These are phyloP conservation scores for Shargacucullia verbasci DNA, from an alignment of 2,888 invertebrate genomes.

Conservation along the genomic window DNA sequence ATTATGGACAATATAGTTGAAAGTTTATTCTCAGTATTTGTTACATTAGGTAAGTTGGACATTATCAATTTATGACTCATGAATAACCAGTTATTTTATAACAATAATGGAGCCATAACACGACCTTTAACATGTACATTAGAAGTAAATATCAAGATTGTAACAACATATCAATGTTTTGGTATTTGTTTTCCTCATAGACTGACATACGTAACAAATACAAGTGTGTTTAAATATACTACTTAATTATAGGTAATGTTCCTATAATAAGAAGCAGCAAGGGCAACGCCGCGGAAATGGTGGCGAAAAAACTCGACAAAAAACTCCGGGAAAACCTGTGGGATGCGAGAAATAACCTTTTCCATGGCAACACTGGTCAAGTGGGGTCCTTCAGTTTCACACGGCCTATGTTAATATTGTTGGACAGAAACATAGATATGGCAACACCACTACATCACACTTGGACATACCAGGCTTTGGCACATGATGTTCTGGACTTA, in stretches of 20 bases:
- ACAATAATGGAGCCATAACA: not conserved
- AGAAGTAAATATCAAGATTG: not conserved
- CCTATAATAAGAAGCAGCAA: slow-evolving; percentile 97
- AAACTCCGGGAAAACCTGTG: slow-evolving; percentile 98
- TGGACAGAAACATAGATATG: slow-evolving; percentile 98
- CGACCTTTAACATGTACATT: not conserved
- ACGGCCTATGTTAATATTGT: slow-evolving; percentile 96
- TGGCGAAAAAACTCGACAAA: slow-evolving; percentile 98
- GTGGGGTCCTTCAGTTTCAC: slow-evolving; percentile 95
- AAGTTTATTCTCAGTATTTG: slow-evolving; percentile 98
- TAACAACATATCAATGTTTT: too few species aligned
- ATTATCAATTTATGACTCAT: slow-evolving; percentile 16
- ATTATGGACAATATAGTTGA: slow-evolving; percentile 98
- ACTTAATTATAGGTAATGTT: slow-evolving; percentile 90
- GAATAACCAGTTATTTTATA: not conserved
- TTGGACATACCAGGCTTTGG: slow-evolving; percentile 99
- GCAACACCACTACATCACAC: slow-evolving; percentile 99
- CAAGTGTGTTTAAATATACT: not conserved
- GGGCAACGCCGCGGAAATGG: slow-evolving; percentile 99
- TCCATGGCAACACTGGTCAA: slow-evolving; percentile 95
- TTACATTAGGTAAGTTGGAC: slow-evolving; percentile 93
- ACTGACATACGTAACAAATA: too few species aligned
- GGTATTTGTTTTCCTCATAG: not conserved
- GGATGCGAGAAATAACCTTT: slow-evolving; percentile 98
- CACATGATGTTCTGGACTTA: slow-evolving; percentile 98